Evolutionary conservation across 1,140 invertebrate genomes (phyloP).

Genomic region (Brachionus manjavacas): DNA sequence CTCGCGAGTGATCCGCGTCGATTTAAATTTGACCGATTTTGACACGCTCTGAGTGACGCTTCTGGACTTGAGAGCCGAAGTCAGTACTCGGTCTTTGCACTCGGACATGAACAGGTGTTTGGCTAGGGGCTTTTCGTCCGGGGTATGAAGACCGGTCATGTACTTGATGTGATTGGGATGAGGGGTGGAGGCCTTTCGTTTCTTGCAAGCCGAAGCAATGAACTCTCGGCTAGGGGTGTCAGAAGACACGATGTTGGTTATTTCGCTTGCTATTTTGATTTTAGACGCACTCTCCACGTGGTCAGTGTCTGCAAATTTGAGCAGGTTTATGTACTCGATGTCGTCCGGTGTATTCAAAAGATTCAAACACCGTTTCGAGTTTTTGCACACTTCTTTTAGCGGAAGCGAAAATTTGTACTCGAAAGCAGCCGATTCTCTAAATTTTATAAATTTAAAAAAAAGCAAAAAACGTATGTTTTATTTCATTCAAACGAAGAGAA

Average conservation of each 20-base stretch:
- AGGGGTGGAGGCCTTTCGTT: not conserved
- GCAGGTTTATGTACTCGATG: not conserved
- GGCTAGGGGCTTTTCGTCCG: not conserved
- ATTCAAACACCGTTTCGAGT: not conserved
- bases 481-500: no score
- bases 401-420: slow-evolving; percentile 21
- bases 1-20: not conserved
- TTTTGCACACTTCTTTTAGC: slow-evolving; percentile 17
- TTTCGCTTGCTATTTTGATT: not conserved
- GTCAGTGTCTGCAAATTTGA: not conserved
- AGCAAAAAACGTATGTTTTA: no score
- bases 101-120: not conserved
- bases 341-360: not conserved
- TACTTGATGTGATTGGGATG: not conserved
- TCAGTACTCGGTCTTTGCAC: not conserved
- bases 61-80: not conserved
- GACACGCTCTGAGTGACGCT: not conserved
- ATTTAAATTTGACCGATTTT: slow-evolving; percentile 12
- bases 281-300: not conserved
- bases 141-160: not conserved
- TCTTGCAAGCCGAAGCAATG: not conserved
- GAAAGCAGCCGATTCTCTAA: not conserved
- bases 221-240: not conserved
- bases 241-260: not conserved
- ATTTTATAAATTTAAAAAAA: no score